A percentile compares a stretch with the other conserved stretches of the same genome.
Conservation (phyloP, 2,797 vertebrate genomes). For the Dromococcyx pavoninus region DNA sequence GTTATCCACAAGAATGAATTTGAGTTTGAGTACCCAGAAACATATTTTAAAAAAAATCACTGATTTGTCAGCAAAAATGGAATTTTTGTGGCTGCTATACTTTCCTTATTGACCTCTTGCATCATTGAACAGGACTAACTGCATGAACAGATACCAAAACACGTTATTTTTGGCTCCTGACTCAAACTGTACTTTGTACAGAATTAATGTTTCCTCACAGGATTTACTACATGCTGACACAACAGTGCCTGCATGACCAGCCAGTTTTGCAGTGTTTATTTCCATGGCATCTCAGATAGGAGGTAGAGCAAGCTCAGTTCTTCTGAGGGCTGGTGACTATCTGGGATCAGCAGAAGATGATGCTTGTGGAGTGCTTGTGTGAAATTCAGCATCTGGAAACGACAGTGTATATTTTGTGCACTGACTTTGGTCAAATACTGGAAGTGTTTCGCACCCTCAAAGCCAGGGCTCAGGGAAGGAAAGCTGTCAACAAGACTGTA, state of each 20-base stretch:
- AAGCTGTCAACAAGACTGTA: neutral
- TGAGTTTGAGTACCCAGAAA: neutral
- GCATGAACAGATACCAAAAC: neutral
- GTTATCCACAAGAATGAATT: neutral
- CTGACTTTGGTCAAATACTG: neutral
- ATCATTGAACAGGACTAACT: neutral
- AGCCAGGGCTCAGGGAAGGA: neutral
- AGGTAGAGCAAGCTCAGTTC: neutral
- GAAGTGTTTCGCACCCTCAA: neutral
- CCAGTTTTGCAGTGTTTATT: neutral
- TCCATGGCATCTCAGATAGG: neutral
- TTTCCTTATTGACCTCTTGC: neutral
- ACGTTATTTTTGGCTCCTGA: neutral
- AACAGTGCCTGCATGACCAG: neutral
- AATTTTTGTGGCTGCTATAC: neutral
- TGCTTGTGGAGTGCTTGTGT: neutral
- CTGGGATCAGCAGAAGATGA: neutral
- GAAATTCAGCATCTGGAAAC: neutral
- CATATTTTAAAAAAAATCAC: neutral
- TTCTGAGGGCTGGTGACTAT: neutral
- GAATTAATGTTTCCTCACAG: neutral
- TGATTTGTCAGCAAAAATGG: neutral
- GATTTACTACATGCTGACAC: neutral
- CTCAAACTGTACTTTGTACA: neutral
- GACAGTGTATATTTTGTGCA: neutral